A percentile compares a stretch with the other conserved stretches of the same genome.
Conservation (phyloP, 1,140 invertebrate species). For the Adoxophyes honmai region DNA sequence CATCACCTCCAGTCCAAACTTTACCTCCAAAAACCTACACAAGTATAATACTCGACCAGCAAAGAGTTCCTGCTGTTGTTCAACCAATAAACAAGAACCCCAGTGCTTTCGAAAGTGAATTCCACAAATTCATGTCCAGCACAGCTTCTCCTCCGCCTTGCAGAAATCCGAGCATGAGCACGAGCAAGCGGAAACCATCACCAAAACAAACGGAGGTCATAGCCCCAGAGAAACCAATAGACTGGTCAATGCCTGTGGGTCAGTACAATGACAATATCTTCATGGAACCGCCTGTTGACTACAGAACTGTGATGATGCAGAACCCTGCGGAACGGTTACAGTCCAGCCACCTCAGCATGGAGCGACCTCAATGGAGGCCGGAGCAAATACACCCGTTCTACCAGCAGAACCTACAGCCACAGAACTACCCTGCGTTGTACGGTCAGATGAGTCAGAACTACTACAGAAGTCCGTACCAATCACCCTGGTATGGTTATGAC, state of each 20-base stretch:
- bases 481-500: constrained; percentile 52
- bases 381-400: constrained; percentile 23
- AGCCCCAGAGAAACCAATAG: constrained; percentile 15
- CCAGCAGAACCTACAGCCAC: constrained; percentile 24
- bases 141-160: constrained; percentile 11
- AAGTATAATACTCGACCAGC: not conserved
- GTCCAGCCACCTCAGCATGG: not conserved
- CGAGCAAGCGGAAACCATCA: not conserved
- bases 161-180: not conserved
- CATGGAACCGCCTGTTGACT: constrained; percentile 53
- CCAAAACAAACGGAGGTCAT: not conserved
- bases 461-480: constrained; percentile 56
- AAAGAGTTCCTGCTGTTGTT: constrained; percentile 22
- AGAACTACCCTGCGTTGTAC: constrained; percentile 36
- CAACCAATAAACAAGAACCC: constrained; percentile 55
- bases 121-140: constrained; percentile 55
- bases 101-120: constrained; percentile 59
- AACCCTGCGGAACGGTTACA: constrained; percentile 13
- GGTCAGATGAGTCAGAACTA: constrained; percentile 38
- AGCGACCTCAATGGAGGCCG: constrained; percentile 28
- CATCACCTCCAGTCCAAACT: not conserved
- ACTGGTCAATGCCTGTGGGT: constrained; percentile 46
- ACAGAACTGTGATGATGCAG: constrained; percentile 27
- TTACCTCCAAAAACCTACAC: not conserved
- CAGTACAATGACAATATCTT: constrained; percentile 67